Evolutionary conservation across 2,113 vertebrate species (phyloP), one percentile per base, ranked within the genome.

Genomic region (Actinemys pallida): DNA sequence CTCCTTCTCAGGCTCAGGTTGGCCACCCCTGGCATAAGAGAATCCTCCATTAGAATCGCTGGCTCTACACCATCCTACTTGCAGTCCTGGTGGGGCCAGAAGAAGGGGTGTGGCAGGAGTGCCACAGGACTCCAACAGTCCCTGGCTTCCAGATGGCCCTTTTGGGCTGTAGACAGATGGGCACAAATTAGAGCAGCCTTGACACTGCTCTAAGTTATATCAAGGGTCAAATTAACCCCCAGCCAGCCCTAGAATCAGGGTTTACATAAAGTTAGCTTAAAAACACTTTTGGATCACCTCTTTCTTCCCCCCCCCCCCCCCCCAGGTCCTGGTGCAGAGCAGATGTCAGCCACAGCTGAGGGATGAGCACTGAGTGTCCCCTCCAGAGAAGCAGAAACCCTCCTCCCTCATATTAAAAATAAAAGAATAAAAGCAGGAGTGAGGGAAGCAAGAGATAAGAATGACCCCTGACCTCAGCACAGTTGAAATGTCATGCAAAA

Each of bases 361-460:
- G 16, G 52, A 17, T 13, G 16, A 52, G 52, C 52, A 52, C 6
- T 20, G 20, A 59, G 27, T 59, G 27, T 12, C 27, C 57, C 57
- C 27, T 59, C 57, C 27, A 22, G 65, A 39, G 35, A 72, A 22
- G 65, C 35, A 39, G 65, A 72, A 72, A 62, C 9, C 35, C n/a
- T 39, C 65, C 65, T 72, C n/a, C 35, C 35, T 3, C 35, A 24
- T 22, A 11, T 76, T 45, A 76, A 45, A 35, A 42, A 24, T 12
- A 45, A 45, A 76, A 76, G 13, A 76, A 22, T 25, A 45, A 39
- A 88, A 91, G 49, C 1, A 1, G 65, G 50, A 52, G 27, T 39
- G 89, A 92, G 57, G 42, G 59, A 91, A 90, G 29, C 56, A 82
- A 85, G 86, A 86, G 56, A 49, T 53, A 42, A 80, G 84, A 76